These are phyloP conservation scores for Ceratosolen fusciceps DNA, from an alignment of 1,140 invertebrate species.

Conservation along the genomic window DNA sequence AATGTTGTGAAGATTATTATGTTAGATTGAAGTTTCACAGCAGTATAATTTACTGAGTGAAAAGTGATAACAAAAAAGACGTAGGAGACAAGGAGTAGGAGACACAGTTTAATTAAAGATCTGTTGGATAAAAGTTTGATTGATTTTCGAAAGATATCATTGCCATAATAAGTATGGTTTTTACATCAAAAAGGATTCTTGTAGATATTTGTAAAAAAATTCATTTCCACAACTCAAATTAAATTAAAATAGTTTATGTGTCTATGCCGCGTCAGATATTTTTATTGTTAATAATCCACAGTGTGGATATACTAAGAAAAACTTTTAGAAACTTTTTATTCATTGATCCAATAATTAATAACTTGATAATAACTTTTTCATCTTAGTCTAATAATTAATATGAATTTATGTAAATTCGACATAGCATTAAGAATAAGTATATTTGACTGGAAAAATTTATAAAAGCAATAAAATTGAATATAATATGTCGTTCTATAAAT, in stretches of 20 bases:
- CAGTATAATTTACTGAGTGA: slow-evolving; percentile 6
- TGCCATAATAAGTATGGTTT: neutral
- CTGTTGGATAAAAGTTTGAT: slow-evolving; percentile 40
- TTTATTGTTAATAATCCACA: too few species aligned
- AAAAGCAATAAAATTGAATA: too few species aligned
- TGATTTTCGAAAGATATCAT: slow-evolving; percentile 34
- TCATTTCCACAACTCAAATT: slow-evolving; percentile 9
- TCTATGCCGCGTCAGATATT: too few species aligned
- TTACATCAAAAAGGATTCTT: neutral
- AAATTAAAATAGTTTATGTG: slow-evolving; percentile 29
- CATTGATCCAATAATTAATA: too few species aligned
- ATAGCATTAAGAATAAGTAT: too few species aligned
- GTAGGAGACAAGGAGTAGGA: neutral
- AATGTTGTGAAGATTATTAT: neutral
- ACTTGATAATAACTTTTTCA: too few species aligned
- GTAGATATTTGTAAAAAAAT: slow-evolving; percentile 16
- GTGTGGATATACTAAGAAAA: too few species aligned
- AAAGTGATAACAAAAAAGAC: neutral
- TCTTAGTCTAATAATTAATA: too few species aligned
- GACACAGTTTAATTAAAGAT: slow-evolving; percentile 44
- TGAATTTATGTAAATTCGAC: too few species aligned
- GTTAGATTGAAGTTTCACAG: slow-evolving; percentile 1
- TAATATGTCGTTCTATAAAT: too few species aligned
- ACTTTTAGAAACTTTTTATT: too few species aligned
- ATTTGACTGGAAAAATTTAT: too few species aligned